Conservation (phyloP, 2,888 invertebrate species). For the Sinotaia quadrata region DNA sequence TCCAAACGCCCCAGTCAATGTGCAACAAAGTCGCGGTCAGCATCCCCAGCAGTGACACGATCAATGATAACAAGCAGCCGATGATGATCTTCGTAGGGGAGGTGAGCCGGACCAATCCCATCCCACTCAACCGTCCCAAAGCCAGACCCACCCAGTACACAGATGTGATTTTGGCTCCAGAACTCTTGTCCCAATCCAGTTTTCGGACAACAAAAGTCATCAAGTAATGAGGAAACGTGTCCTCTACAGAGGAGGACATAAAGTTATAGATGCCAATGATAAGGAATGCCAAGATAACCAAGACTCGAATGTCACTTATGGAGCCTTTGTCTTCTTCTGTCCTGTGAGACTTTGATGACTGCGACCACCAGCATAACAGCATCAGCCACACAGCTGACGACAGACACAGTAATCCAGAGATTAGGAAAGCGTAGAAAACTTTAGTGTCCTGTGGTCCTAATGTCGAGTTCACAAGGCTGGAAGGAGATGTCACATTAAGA, state of each 20-base stretch:
- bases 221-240: conserved; percentile 5
- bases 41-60: conserved; percentile 12
- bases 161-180: conserved; percentile 3
- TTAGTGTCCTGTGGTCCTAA: background rate
- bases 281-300: background rate
- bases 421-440: conserved; percentile 14
- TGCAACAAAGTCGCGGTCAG: background rate
- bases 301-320: background rate
- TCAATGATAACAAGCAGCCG: background rate
- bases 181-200: conserved; percentile 16
- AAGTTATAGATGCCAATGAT: conserved; percentile 11
- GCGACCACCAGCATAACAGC: background rate
- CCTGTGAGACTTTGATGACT: background rate
- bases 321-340: background rate
- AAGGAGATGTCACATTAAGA: too few relatives aligned
- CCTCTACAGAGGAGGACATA: conserved; percentile 3
- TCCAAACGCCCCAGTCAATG: conserved; percentile 15
- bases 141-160: conserved; percentile 21
- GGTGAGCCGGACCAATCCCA: background rate
- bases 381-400: background rate
- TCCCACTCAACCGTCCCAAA: conserved; percentile 3
- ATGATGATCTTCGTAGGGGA: conserved; percentile 9
- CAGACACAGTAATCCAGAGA: background rate
- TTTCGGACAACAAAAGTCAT: conserved; percentile 20
- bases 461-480: too few relatives aligned